phyloP scores from a whole-genome alignment of 1,140 invertebrate genomes.

The Monomorium pharaonis region DNA sequence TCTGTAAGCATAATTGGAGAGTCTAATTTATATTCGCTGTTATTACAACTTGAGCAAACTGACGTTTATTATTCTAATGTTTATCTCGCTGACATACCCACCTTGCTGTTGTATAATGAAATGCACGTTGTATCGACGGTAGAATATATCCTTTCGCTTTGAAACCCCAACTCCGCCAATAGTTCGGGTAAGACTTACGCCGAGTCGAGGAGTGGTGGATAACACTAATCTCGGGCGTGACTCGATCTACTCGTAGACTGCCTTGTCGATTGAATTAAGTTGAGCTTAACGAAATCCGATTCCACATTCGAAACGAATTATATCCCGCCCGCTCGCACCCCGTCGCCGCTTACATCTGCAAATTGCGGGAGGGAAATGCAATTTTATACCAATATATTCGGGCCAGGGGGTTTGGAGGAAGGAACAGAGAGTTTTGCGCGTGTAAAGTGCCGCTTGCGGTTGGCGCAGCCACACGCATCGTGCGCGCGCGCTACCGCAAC shows the following conservation, averaged over 20 bases:
- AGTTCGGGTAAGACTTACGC: neutral
- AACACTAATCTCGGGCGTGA: constrained; percentile 29
- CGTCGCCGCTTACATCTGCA: neutral
- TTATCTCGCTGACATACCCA: neutral
- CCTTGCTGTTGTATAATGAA: neutral
- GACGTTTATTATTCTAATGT: neutral
- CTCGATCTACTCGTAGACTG: constrained; percentile 2
- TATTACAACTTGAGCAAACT: neutral
- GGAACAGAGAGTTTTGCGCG: neutral
- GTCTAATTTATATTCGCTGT: neutral
- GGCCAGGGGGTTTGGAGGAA: neutral
- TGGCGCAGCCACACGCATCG: neutral
- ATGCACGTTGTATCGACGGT: neutral
- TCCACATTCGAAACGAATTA: neutral
- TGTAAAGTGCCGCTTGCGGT: neutral
- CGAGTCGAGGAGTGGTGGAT: neutral
- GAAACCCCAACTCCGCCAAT: constrained; percentile 16
- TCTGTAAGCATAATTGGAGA: neutral
- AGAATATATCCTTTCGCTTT: neutral
- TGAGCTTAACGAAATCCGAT: constrained; percentile 20
- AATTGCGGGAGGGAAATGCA: too few species aligned
- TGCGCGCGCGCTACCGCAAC: neutral
- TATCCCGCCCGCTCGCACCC: neutral
- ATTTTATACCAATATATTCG: neutral
- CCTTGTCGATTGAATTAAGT: constrained; percentile 20